These are phyloP conservation scores for Lagenorhynchus albirostris DNA, from an alignment of 2,113 vertebrate genomes.

Conservation along the genomic window DNA sequence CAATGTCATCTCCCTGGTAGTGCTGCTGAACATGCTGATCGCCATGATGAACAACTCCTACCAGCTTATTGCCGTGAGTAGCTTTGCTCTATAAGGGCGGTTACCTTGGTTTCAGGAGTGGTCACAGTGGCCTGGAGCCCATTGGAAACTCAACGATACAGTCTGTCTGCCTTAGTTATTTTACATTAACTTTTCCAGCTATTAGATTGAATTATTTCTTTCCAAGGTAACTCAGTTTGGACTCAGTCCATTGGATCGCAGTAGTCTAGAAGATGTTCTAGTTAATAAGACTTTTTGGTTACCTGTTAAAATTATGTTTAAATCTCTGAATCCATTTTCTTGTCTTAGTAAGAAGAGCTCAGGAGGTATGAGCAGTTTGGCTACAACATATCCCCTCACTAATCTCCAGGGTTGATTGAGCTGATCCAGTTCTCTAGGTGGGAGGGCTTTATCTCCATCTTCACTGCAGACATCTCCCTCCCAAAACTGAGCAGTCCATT, in stretches of 20 bases:
- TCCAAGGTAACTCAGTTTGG: background rate
- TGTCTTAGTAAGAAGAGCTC: conserved; percentile 9
- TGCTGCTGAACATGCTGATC: conserved; percentile 98
- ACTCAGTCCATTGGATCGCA: background rate
- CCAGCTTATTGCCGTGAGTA: conserved; percentile 96
- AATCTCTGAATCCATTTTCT: conserved; percentile 9
- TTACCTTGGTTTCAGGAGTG: background rate
- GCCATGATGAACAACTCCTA: conserved; percentile 99
- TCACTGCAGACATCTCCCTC: background rate
- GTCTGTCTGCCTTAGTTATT: background rate
- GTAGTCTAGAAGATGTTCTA: background rate
- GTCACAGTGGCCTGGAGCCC: background rate
- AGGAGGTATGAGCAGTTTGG: background rate
- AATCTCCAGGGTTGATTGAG: background rate
- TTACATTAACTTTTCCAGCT: background rate
- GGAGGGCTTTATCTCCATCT: background rate
- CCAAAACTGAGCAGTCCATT: background rate
- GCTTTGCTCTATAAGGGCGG: background rate
- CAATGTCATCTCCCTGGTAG: conserved; percentile 96
- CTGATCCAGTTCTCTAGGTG: background rate
- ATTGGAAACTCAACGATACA: background rate
- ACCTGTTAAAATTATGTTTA: background rate
- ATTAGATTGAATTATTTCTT: conserved; percentile 20
- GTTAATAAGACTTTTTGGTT: background rate
- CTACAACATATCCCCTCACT: background rate